phyloP scores from a whole-genome alignment of 2,888 invertebrate genomes.

The Apotomis betuletana region DNA sequence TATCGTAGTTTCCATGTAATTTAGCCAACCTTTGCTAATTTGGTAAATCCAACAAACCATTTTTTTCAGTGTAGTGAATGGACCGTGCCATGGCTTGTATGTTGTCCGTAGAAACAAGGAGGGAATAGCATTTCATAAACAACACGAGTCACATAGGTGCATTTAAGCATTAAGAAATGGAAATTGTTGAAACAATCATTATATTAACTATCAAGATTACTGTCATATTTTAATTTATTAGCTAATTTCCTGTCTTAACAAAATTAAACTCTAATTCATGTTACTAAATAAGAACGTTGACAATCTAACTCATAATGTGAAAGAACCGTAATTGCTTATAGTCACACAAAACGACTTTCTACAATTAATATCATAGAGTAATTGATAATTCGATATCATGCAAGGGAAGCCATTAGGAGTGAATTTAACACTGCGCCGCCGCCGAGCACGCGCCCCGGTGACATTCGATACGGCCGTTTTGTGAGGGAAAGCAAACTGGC shows the following conservation, averaged over 20 bases:
- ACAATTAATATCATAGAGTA: constrained; percentile 29
- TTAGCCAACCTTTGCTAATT: too few relatives aligned
- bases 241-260: not conserved
- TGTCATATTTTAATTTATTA: not conserved
- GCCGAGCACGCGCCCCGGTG: constrained; percentile 23
- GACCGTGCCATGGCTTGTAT: too few relatives aligned
- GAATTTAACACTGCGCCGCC: constrained; percentile 5
- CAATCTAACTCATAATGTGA: not conserved
- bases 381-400: constrained; percentile 36
- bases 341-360: constrained; percentile 9
- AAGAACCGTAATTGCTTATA: constrained; percentile 9
- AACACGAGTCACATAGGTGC: too few relatives aligned
- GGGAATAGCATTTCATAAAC: too few relatives aligned
- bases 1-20: too few relatives aligned
- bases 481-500: constrained; percentile 19
- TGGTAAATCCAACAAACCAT: too few relatives aligned
- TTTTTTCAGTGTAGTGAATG: too few relatives aligned
- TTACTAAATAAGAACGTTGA: not conserved
- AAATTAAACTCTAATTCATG: constrained; percentile 3
- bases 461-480: constrained; percentile 33
- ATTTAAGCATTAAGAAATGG: too few relatives aligned
- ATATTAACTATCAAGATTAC: not conserved
- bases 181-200: too few relatives aligned
- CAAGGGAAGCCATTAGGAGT: constrained; percentile 25
- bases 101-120: too few relatives aligned